These are phyloP conservation scores for Ceratotherium simum DNA, from an alignment of 2,113 vertebrate genomes.

Conservation along the genomic window DNA sequence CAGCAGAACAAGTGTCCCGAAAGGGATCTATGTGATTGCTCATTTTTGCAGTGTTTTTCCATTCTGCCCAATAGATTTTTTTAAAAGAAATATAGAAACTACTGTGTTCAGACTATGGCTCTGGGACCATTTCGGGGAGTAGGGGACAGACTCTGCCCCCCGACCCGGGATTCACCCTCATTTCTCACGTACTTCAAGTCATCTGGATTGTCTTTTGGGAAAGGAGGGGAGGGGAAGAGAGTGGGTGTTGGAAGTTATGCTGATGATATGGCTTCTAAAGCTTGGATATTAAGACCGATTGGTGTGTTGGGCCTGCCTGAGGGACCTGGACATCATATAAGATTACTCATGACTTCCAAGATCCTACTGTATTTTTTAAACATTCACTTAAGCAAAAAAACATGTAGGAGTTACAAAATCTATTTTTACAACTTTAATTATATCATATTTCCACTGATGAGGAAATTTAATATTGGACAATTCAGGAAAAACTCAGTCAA, in stretches of 20 bases:
- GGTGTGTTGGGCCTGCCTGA: not conserved
- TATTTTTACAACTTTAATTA: not conserved
- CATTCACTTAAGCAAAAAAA: not conserved
- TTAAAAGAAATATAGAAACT: not conserved
- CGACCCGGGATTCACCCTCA: not conserved
- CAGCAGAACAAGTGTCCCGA: constrained; percentile 10
- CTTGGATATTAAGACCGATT: not conserved
- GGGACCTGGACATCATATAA: not conserved
- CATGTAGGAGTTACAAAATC: not conserved
- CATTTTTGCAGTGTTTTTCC: constrained; percentile 57
- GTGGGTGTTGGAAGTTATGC: not conserved
- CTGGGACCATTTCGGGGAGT: not conserved
- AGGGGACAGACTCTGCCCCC: not conserved
- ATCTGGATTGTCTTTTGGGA: not conserved
- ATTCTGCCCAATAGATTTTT: constrained; percentile 21
- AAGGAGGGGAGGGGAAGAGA: not conserved
- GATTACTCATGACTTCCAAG: not conserved
- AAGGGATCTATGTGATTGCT: constrained; percentile 57
- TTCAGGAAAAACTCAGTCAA: not conserved
- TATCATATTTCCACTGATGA: not conserved
- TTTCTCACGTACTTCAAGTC: not conserved
- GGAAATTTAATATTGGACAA: not conserved
- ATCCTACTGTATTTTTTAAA: not conserved
- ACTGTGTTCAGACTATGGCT: not conserved
- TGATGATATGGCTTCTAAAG: not conserved